Percentiles rank a stretch among this genome's conserved stretches.
Conservation (phyloP, 2,113 vertebrate genomes). For the Felis chaus region DNA sequence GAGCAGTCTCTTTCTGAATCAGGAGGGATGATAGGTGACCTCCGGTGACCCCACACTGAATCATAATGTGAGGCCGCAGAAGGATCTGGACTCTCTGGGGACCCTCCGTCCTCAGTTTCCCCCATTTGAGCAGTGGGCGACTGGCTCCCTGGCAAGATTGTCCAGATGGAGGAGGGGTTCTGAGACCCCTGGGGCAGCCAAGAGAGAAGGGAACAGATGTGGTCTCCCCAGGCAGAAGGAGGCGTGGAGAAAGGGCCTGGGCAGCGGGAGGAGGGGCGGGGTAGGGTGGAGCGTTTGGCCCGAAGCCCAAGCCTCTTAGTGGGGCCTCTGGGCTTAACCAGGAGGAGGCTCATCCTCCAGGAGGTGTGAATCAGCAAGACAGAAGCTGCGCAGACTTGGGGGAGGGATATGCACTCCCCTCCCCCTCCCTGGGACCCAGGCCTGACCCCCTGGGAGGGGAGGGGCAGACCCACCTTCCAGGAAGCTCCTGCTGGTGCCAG, state of each 20-base stretch:
- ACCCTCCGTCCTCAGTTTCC: background rate
- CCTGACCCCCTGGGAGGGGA: background rate
- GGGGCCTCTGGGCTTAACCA: background rate
- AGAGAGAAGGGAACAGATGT: constrained; percentile 21
- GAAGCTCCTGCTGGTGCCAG: background rate
- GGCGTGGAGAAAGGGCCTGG: background rate
- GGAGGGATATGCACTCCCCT: background rate
- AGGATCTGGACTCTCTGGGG: background rate
- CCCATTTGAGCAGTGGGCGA: background rate
- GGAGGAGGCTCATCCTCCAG: background rate
- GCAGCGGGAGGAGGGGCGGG: fast-evolving
- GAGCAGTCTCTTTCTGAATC: background rate
- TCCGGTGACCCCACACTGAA: background rate
- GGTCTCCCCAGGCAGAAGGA: background rate
- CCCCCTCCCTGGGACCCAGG: background rate
- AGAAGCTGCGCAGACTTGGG: background rate
- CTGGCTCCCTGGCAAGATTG: background rate
- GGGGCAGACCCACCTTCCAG: background rate
- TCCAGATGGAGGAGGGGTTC: background rate
- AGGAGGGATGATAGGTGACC: background rate
- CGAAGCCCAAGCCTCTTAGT: background rate
- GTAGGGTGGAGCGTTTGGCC: background rate
- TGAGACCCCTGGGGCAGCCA: background rate
- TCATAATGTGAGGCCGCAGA: background rate
- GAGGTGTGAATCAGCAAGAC: background rate